phyloP scores from a whole-genome alignment of 2,888 invertebrate genomes.

The Epinotia brunnichana region DNA sequence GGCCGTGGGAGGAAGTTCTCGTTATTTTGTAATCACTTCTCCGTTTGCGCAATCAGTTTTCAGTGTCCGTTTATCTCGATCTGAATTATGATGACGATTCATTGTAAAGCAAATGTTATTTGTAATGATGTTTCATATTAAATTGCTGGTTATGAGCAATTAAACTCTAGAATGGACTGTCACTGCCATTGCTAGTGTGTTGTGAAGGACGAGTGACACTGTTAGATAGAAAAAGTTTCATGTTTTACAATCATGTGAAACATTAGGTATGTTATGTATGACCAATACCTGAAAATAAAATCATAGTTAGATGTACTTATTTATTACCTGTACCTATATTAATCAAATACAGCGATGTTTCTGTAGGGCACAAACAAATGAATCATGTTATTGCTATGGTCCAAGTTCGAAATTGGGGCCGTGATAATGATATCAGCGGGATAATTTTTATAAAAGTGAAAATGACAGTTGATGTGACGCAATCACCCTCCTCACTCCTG shows the following conservation, averaged over 20 bases:
- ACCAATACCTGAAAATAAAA: not conserved
- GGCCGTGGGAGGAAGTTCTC: constrained; percentile 72
- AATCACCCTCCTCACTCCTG: too few species aligned
- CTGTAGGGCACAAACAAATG: too few species aligned
- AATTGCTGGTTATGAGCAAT: constrained; percentile 43
- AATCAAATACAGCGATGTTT: too few species aligned
- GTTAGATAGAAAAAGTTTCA: constrained; percentile 26
- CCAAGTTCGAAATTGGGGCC: too few species aligned
- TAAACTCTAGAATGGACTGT: constrained; percentile 33
- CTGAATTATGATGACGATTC: constrained; percentile 75
- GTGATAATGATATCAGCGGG: too few species aligned
- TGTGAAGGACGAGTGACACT: constrained; percentile 30
- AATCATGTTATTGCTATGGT: too few species aligned
- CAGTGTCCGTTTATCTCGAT: constrained; percentile 68
- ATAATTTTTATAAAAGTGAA: too few species aligned
- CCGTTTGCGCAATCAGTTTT: constrained; percentile 66
- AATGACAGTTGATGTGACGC: too few species aligned
- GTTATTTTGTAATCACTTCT: constrained; percentile 74
- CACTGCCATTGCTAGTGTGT: constrained; percentile 25
- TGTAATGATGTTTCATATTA: constrained; percentile 53
- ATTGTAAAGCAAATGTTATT: constrained; percentile 75
- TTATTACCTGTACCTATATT: too few species aligned
- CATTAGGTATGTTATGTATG: too few species aligned
- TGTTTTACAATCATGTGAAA: constrained; percentile 11
- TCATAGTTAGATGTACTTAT: too few species aligned